Evolutionary conservation across 1,140 invertebrate genomes (phyloP), one percentile per base, ranked within the genome.

Genomic region (Adelges cooleyi): DNA sequence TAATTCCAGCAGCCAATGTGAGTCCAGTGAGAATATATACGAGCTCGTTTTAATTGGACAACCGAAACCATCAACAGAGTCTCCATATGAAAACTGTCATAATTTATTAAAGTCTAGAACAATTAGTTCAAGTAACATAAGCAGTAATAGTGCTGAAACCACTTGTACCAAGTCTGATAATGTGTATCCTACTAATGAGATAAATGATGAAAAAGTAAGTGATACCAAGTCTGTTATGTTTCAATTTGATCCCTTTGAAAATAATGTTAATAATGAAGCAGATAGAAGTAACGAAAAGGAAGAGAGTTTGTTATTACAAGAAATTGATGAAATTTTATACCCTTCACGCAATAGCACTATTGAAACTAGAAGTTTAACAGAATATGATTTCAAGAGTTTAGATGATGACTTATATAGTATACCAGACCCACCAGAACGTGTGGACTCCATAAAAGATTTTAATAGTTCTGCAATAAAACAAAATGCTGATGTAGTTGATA

Each of bases 1-100:
- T 23, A 68, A 67, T 46, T 71, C 72, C 72, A 67, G 76, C 74
- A 22, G 67, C 74, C 42, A 74, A 72, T 59, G 74, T 74, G 4
- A 51, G 52, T 27, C 67, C 42, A 52, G 65, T 51, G 54, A 67
- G 33, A 75, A 71, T 18, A 72, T 76, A 49, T 74, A 72, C 15
- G 75, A 77, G 59, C 69, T 56, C 6, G 72, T 66, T 66, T 56
- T 65, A 62, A 33, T 68, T 22, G 70, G 68, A 54, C 11, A 51
- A 1, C 62, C 67, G 46, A 68, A 69, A 59, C 53, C 25, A 48
- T 67, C 25, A 68, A 66, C 20, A 67, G 62, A n/a, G 49, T 6
- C 11, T 5, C 66, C 33, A 5, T 52, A 53, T 65, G 44, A 59
- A 67, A 65, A 52, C n/a, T 38, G 42, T 1, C 69, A 73, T n/a